Base-by-base conservation (phyloP, 1,140 invertebrate species). In the Sminthurinus signatus region DNA sequence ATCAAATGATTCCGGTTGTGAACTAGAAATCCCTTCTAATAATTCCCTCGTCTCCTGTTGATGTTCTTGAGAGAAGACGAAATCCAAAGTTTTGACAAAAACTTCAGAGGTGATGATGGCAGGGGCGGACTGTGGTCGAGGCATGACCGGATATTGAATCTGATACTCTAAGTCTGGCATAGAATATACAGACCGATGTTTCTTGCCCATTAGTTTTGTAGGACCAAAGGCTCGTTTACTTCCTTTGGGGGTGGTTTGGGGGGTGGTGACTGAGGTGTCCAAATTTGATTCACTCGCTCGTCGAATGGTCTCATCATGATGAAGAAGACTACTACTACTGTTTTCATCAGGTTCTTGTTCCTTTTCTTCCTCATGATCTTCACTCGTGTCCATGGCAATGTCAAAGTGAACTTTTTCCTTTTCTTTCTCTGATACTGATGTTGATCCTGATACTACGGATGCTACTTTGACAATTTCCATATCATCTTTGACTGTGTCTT, bases 81-180 rank as follows among this genome's bases (percentile, higher is more conserved):
- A 44, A 44, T 69, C 67, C 1, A 65, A 27, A 3, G 59, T 69
- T 32, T 69, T 69, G 21, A 69, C 67, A 39, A 69, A 69, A n/a
- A 69, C 67, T 69, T 69, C 67, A 0, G 67, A 69, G 8, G 67
- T 69, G 29, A 69, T 69, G 17, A 69, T 65, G 1, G 67, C 67
- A n/a, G 67, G 67, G 12, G 67, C 67, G 19, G 67, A 69, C 17
- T 61, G 39, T 17, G 67, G 67, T 46, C 67, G 52, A 8, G 67
- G 62, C 1, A 69, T 59, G 46, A 51, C 60, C 31, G 58, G 62
- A 36, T 57, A 65, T 42, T 69, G 62, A 48, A 69, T 69, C 59
- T 69, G 67, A 55, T 65, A 69, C 43, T 69, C 62, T 58, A 69
- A 39, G 55, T 69, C 67, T 25, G 67, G 67, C 60, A 65, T 62